phyloP scores from a whole-genome alignment of 1,140 invertebrate species.

The Liolophura sinensis region DNA sequence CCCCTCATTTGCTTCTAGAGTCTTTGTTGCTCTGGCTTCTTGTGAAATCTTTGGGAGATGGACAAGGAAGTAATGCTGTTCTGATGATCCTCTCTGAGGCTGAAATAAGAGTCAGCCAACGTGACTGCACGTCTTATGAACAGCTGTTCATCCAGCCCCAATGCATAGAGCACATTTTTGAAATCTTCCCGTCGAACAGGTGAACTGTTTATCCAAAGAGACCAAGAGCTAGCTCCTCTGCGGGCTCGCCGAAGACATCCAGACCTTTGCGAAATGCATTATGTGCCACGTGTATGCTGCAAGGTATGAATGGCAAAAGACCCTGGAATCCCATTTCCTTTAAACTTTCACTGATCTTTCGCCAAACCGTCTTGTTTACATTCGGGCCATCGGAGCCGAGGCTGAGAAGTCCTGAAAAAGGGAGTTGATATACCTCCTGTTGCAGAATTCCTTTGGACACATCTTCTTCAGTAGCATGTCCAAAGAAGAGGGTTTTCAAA shows the following conservation, averaged over 20 bases:
- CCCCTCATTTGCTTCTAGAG: constrained; percentile 12
- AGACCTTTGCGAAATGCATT: constrained; percentile 36
- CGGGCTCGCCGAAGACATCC: constrained; percentile 25
- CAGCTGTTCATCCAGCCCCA: constrained; percentile 15
- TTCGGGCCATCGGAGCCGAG: constrained; percentile 42
- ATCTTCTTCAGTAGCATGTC: constrained; percentile 15
- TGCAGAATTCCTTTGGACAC: constrained; percentile 11
- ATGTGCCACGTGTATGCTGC: constrained; percentile 35
- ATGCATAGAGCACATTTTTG: constrained; percentile 22
- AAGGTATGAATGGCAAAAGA: constrained; percentile 24
- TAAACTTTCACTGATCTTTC: constrained; percentile 27
- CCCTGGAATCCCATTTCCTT: constrained; percentile 12
- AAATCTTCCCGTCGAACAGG: constrained; percentile 35
- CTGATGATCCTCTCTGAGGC: constrained; percentile 27
- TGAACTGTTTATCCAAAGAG: constrained; percentile 33
- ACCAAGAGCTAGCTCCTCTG: constrained; percentile 24
- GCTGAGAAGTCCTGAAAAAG: constrained; percentile 20
- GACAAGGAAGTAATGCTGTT: constrained; percentile 21
- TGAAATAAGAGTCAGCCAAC: constrained; percentile 32
- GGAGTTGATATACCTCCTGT: constrained; percentile 9
- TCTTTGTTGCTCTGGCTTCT: constrained; percentile 10
- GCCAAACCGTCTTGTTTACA: constrained; percentile 38
- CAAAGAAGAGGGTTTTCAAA: constrained; percentile 15
- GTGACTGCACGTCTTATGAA: constrained; percentile 37
- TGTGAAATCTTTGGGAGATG: constrained; percentile 13